These are phyloP conservation scores for Laspeyria flexula DNA, from an alignment of 2,888 invertebrate species.

Conservation along the genomic window DNA sequence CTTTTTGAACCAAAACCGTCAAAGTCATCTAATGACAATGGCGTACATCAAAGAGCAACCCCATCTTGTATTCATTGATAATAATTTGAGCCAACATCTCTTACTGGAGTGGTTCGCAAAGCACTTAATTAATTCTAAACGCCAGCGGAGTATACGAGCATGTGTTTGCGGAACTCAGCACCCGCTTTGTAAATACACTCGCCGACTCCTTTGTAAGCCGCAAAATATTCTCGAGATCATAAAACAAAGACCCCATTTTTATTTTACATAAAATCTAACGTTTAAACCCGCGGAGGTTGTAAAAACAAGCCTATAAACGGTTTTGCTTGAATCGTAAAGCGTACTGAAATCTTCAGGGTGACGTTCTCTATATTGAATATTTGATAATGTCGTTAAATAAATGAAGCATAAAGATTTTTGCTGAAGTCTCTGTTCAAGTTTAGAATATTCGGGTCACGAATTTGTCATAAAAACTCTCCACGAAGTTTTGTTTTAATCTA, in stretches of 20 bases:
- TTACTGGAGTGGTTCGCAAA: constrained; percentile 21
- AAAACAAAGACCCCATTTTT: constrained; percentile 20
- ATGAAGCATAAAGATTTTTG: constrained; percentile 5
- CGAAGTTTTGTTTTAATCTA: not conserved
- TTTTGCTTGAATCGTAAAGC: constrained; percentile 24
- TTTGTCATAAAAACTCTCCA: not conserved
- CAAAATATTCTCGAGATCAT: constrained; percentile 21
- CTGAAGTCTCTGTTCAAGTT: not conserved
- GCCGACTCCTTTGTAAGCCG: constrained; percentile 3
- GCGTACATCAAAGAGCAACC: constrained; percentile 11
- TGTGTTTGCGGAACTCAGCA: constrained; percentile 18
- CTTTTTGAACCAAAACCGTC: not conserved
- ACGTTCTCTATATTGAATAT: constrained; percentile 29
- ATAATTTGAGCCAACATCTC: constrained; percentile 26
- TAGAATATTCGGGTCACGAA: not conserved
- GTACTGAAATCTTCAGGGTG: constrained; percentile 7
- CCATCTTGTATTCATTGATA: constrained; percentile 21
- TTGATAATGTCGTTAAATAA: constrained; percentile 19
- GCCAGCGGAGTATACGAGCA: constrained; percentile 6
- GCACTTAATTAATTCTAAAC: constrained; percentile 33
- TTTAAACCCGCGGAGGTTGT: constrained; percentile 12
- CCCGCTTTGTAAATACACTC: constrained; percentile 20
- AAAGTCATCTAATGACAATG: not conserved
- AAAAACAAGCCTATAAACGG: constrained; percentile 18
- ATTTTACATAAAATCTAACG: constrained; percentile 22